Conservation (phyloP, 2,113 vertebrate genomes). For the Notarius lentiginosus region DNA sequence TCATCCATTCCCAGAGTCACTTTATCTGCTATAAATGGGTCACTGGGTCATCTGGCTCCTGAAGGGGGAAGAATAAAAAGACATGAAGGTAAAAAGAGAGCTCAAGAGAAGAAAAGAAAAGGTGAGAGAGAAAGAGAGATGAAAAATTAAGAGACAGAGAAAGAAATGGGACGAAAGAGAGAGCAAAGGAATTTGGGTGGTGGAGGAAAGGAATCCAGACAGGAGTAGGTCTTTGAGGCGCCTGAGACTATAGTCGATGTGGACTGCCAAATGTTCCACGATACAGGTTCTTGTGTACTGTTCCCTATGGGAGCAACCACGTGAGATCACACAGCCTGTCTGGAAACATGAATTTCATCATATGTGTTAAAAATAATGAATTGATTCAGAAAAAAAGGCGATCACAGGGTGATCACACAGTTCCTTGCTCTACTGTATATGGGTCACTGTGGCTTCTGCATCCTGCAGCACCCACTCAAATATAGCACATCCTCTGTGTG, state of each 20-base stretch:
- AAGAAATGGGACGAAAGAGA: background rate
- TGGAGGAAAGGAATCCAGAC: background rate
- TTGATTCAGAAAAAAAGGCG: background rate
- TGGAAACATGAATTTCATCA: background rate
- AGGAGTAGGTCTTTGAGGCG: background rate
- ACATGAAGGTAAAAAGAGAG: background rate
- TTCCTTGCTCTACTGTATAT: conserved; percentile 1
- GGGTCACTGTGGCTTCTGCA: conserved; percentile 8
- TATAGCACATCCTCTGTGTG: background rate
- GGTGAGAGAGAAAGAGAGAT: background rate
- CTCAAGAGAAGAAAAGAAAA: background rate
- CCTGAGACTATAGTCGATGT: background rate
- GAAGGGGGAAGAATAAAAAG: background rate
- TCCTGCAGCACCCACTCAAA: conserved; percentile 8
- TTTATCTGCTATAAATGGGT: background rate
- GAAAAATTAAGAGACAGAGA: background rate
- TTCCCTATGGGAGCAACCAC: too few relatives aligned
- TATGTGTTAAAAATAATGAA: background rate
- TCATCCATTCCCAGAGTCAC: background rate
- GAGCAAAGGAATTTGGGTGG: background rate
- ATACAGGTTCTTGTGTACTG: background rate
- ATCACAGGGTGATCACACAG: background rate
- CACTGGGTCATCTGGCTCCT: conserved; percentile 6
- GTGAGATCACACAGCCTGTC: background rate
- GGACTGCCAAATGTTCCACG: background rate